Conservation (phyloP, 2,797 vertebrate species). For the Fratercula arctica region DNA sequence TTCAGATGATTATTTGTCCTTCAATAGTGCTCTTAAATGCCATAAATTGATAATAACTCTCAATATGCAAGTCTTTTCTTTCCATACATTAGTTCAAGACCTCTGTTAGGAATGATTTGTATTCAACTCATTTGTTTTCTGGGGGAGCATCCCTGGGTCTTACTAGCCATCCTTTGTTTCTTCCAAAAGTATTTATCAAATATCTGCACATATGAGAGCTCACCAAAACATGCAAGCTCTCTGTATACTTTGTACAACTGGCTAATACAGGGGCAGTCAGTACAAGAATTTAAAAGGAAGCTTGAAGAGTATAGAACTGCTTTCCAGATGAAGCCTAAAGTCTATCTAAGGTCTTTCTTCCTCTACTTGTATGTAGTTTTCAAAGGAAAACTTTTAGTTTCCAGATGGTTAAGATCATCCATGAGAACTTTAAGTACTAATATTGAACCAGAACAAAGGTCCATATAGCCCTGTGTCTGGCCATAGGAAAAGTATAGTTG, state of each 20-base stretch:
- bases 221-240: neutral
- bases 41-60: neutral
- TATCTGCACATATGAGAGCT: neutral
- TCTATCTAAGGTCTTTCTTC: neutral
- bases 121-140: neutral
- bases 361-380: neutral
- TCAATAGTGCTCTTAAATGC: neutral
- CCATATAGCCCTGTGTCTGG: neutral
- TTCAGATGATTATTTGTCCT: neutral
- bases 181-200: neutral
- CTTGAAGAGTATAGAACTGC: neutral
- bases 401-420: neutral
- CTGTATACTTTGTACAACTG: neutral
- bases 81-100: neutral
- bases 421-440: neutral
- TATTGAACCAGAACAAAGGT: neutral
- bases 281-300: neutral
- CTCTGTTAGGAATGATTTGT: neutral
- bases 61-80: neutral
- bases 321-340: neutral
- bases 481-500: neutral
- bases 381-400: neutral
- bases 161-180: neutral
- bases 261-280: neutral
- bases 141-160: neutral